Evolutionary conservation across 2,888 invertebrate genomes (phyloP).

Genomic region (Lathronympha strigana): DNA sequence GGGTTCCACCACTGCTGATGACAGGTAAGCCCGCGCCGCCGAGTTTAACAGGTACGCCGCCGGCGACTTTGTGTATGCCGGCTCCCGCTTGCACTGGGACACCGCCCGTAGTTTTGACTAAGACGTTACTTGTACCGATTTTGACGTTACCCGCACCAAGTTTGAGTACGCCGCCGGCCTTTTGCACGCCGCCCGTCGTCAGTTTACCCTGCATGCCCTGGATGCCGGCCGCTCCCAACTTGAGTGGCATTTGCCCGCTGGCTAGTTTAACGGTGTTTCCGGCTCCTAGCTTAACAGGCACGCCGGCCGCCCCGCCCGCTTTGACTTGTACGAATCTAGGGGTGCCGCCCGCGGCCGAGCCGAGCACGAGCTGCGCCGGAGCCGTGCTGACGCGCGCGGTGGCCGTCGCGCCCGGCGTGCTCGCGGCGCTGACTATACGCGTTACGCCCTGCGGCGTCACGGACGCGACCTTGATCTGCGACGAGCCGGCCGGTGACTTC

Average conservation of each 20-base stretch:
- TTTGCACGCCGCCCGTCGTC: constrained; percentile 68
- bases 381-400: constrained; percentile 66
- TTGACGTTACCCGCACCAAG: constrained; percentile 77
- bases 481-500: constrained; percentile 66
- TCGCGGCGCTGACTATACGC: constrained; percentile 73
- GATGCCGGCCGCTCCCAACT: constrained; percentile 65
- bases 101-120: constrained; percentile 75
- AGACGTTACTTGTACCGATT: constrained; percentile 76
- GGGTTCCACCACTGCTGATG: constrained; percentile 67
- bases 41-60: constrained; percentile 74
- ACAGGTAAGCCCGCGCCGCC: constrained; percentile 71
- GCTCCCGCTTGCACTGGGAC: constrained; percentile 69
- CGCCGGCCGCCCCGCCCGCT: constrained; percentile 62
- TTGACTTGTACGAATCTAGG: constrained; percentile 78
- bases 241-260: constrained; percentile 70
- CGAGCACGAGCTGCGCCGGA: constrained; percentile 71
- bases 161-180: constrained; percentile 69
- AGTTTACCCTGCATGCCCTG: constrained; percentile 66
- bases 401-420: constrained; percentile 63
- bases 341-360: constrained; percentile 62
- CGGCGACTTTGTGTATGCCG: constrained; percentile 66
- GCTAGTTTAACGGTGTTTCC: constrained; percentile 73
- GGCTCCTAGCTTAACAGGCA: constrained; percentile 71
- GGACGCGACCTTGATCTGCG: constrained; percentile 75
- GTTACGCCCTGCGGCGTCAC: constrained; percentile 76